Base-by-base conservation (phyloP, 1,140 invertebrate species). In the Eueides isabella region DNA sequence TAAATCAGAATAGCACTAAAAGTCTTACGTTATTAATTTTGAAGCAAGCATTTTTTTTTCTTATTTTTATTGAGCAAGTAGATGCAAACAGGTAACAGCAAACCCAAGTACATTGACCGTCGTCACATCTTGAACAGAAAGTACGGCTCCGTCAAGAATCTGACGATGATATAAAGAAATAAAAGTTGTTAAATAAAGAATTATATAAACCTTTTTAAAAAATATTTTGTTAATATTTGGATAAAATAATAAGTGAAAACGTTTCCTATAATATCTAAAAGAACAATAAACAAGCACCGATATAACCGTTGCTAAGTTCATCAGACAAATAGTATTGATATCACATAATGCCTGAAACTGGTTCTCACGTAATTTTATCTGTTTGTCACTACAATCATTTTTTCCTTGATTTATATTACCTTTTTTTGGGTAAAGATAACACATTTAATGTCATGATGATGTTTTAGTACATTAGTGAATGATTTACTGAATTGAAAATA, bases 21-120 rank as follows among this genome's bases (percentile, higher is more conserved):
- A 64, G 33, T 23, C 61, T 73, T 62, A 62, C 44, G 44, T 35
- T 23, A 14, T 73, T 68, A 33, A 72, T 62, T 73, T 73, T 26
- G 12, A 63, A 77, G 75, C 73, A 77, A 69, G 61, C 55, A 41
- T 23, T 44, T 38, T 70, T 73, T 38, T 70, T 73, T 35, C 33
- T 44, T 70, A 48, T 69, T 74, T 48, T 71, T 26, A 44, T 41
- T 73, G 31, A 73, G 29, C 65, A 41, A 31, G 44, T 55, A 55
- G 23, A 55, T 55, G 67, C 41, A 55, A 67, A 67, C 65, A 67
- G 41, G 35, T 55, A 68, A 61, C 55, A 19, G 71, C 35, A 41
- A 55, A 63, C 33, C 12, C 35, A 35, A 61, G 64, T 67, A 73
- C 72, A 63, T 67, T 73, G 66, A 68, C 61, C 55, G 66, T 31